phyloP scores from a whole-genome alignment of 2,888 invertebrate species.

The Acronicta leporina region DNA sequence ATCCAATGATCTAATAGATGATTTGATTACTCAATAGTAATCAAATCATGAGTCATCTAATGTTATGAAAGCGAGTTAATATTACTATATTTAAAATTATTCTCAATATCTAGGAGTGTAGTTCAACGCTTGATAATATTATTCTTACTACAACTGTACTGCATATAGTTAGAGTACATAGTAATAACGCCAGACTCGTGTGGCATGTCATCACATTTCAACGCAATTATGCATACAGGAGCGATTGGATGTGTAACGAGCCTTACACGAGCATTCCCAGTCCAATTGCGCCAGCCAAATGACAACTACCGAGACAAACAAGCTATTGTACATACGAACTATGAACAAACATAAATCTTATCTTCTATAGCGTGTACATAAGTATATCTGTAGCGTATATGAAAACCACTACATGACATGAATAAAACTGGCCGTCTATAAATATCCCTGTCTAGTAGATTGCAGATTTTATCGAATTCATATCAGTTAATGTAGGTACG shows the following conservation, averaged over 20 bases:
- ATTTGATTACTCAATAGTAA: too few relatives aligned
- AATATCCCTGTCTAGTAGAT: slow-evolving; percentile 38
- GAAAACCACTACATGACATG: slow-evolving; percentile 41
- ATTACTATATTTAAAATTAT: slow-evolving; percentile 4
- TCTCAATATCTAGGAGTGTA: slow-evolving; percentile 13
- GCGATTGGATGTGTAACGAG: slow-evolving; percentile 35
- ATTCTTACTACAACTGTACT: slow-evolving; percentile 10
- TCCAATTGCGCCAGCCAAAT: slow-evolving; percentile 53
- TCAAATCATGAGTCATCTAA: neutral
- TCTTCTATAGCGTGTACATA: slow-evolving; percentile 41
- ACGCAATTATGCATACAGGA: slow-evolving; percentile 51
- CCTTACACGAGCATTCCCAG: slow-evolving; percentile 42
- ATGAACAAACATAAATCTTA: slow-evolving; percentile 65
- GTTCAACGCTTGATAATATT: slow-evolving; percentile 17
- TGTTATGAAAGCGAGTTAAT: neutral
- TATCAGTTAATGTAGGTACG: slow-evolving; percentile 42
- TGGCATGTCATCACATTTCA: slow-evolving; percentile 34
- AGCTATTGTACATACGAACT: slow-evolving; percentile 56
- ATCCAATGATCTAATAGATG: too few relatives aligned
- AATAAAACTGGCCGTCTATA: slow-evolving; percentile 44
- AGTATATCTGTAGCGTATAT: slow-evolving; percentile 40
- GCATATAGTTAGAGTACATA: slow-evolving; percentile 24
- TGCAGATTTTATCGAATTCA: slow-evolving; percentile 48
- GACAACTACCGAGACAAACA: slow-evolving; percentile 68
- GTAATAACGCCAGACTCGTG: slow-evolving; percentile 38